Conservation (phyloP, 2,888 invertebrate genomes). For the Nephrotoma appendiculata region DNA sequence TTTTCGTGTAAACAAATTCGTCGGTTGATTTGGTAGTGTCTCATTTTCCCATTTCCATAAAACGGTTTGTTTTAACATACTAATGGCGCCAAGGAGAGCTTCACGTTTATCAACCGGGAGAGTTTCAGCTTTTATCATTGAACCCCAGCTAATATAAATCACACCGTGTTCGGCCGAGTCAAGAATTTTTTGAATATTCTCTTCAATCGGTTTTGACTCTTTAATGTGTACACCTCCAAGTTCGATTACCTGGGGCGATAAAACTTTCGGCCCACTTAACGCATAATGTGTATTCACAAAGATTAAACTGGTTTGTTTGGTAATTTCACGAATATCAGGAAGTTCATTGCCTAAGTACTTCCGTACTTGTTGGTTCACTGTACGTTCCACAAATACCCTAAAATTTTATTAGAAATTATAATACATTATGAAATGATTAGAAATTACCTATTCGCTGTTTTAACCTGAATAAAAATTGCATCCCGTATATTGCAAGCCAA, state of each 20-base stretch:
- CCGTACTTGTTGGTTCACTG: constrained; percentile 25
- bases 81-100: constrained; percentile 41
- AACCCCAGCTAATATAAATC: constrained; percentile 56
- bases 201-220: not conserved
- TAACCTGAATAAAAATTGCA: constrained; percentile 17
- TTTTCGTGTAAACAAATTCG: constrained; percentile 45
- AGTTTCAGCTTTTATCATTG: constrained; percentile 45
- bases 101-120: constrained; percentile 40
- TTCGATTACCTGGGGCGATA: constrained; percentile 28
- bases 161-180: constrained; percentile 46
- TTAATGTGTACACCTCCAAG: constrained; percentile 32
- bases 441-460: not conserved
- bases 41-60: constrained; percentile 61
- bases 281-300: constrained; percentile 33
- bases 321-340: constrained; percentile 35
- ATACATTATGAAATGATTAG: not conserved
- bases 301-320: constrained; percentile 20
- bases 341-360: constrained; percentile 29
- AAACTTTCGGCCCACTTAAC: constrained; percentile 28
- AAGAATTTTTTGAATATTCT: constrained; percentile 34
- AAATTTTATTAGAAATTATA: not conserved
- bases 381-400: not conserved
- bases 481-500: constrained; percentile 21
- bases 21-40: constrained; percentile 38
- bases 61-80: constrained; percentile 41